Base-by-base conservation (phyloP, 2,113 vertebrate genomes). In the Pyxicephalus adspersus region DNA sequence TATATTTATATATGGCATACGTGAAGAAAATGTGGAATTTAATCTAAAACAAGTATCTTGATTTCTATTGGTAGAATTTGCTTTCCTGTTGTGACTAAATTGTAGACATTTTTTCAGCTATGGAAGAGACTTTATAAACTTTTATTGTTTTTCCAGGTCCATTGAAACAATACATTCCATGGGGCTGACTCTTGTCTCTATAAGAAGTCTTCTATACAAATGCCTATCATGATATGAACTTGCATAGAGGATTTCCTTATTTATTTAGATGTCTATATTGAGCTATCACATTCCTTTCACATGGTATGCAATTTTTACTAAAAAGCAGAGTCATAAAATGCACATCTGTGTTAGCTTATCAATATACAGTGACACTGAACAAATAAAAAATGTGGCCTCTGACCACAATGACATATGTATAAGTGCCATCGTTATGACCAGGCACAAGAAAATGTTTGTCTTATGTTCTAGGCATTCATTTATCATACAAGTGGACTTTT, bases 211-310 rank as follows among this genome's bases (percentile, higher is more conserved):
- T 73, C 45, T 54, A 71, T 80, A 57, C n/a, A 68, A 50, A 19
- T 71, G 78, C 55, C 26, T 72, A 63, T 73, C 78, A 72, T 51
- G 78, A 81, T 81, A 64, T 38, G 58, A 38, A 34, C 67, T 64
- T 52, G 25, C 50, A 73, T 73, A 52, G 58, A 64, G 31, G 60
- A 22, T 64, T 64, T 72, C 68, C 38, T 45, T 81, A 73, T 81
- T 81, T 81, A 81, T 73, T 64, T 68, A 81, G 68, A 73, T 73
- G 78, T 72, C 67, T 73, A 63, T 64, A 58, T 51, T 81, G 67
- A 73, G 16, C 28, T 55, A 64, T 72, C 58, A 34, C 68, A 81
- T 73, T 81, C 58, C 45, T 52, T 26, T 51, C 64, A 64, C 64
- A 81, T 72, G 54, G 45, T 31, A 81, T 64, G 78, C 64, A 26